Evolutionary conservation across 2,888 invertebrate species (phyloP), one percentile per base, ranked within the genome.

Genomic region (Lepas anatifera): DNA sequence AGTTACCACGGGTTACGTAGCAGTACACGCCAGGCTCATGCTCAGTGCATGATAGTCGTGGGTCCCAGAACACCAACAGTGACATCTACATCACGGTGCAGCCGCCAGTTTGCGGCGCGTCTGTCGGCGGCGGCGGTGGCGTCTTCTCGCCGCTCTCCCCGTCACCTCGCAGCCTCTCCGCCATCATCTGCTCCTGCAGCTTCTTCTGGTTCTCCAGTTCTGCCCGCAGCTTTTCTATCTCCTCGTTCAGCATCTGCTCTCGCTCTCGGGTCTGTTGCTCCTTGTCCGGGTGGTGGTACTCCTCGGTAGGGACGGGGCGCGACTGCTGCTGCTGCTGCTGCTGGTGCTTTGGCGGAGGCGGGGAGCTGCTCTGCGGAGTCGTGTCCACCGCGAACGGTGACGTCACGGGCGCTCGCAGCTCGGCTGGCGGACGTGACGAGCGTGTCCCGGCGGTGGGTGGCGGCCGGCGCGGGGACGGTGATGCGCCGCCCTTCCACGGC

Each of bases 161-260:
- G 8, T 32, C 35, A 8, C 68, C 69, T 18, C 67, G 58, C 39
- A 71, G 32, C 46, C 52, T 72, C 27, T 72, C 68, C 29, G 67
- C 52, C 27, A 72, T 69, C 27, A 72, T 70, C 1, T 22, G 39
- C 25, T 70, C 68, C 64, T 72, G 72, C 67, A 67, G 41, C 50
- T 64, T 29, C 41, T 69, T 70, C 41, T 71, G 72, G 32, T 69
- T 70, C 7, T 67, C 50, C 8, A 72, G 67, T 35, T 72, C 71
- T 0, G 70, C 35, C 1, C 73, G 50, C 18, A 73, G 71, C 22
- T 71, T 71, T 68, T 72, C 72, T 4, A 73, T 73, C 66, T 73
- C 73, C 18, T 73, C 63, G 68, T 73, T 72, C 25, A 73, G 69
- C 2, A 70, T 70, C 18, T 70, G 68, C 39, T 73, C 73, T 16